Base-by-base conservation (phyloP, 2,888 invertebrate genomes). In the Chesias legatella region DNA sequence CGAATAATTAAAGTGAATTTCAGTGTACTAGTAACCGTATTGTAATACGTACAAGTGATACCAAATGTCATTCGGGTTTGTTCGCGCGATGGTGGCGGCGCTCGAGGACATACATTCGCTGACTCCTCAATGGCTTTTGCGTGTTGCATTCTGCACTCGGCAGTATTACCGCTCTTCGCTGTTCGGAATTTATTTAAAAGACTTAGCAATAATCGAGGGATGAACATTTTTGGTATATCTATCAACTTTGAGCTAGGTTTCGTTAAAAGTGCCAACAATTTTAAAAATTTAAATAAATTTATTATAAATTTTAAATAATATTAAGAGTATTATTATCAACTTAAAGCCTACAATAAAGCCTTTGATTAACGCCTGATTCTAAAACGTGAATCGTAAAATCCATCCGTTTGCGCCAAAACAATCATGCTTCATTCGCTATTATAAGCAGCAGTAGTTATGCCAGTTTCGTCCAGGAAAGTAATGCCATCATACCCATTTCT, bases 61-160 rank as follows among this genome's bases (percentile, higher is more conserved):
- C 50, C 55, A 53, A 64, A 62, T 63, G 62, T 60, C 53, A 62
- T 62, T 55, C 60, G 57, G 57, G 60, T 64, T 58, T 58, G 60
- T 64, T 58, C 60, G 40, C 52, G 71, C 70, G 71, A 68, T 67
- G 58, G 40, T 30, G 39, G 51, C 60, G 53, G 52, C 59, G 57
- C 56, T 61, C 53, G 51, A 56, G 51, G 56, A 72, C 67, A 66
- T 61, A 67, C 66, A 73, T 76, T 72, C 69, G 67, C 56, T 63
- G 57, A 49, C 49, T 66, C 56, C 72, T 71, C 69, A 73, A 79
- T 79, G 73, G 76, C 72, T 74, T 78, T 79, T 76, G 74, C 76
- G 73, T 77, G 81, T 79, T 73, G 68, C 70, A 73, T 67, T 70
- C 64, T 63, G 61, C 55, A 49, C 43, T 57, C 45, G 50, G 43